Evolutionary conservation across 2,888 invertebrate species (phyloP).

Genomic region (Ormyrus labotus): DNA sequence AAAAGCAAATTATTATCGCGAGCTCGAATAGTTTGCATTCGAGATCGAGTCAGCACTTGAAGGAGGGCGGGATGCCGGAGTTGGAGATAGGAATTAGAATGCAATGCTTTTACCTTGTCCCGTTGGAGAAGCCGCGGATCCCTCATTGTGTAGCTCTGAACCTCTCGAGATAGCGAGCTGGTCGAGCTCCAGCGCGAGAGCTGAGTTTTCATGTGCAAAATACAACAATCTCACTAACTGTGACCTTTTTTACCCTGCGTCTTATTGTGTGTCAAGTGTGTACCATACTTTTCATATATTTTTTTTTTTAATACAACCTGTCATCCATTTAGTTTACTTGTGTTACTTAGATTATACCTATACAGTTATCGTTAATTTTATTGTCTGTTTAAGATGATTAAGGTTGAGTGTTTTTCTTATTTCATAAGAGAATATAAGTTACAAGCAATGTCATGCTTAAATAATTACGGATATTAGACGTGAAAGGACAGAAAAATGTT

Average conservation of each 20-base stretch:
- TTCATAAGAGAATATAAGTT: slow-evolving; percentile 1
- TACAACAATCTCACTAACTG: slow-evolving; percentile 75
- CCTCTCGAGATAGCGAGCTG: slow-evolving; percentile 81
- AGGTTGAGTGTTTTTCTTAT: slow-evolving; percentile 18
- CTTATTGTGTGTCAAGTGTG: neutral
- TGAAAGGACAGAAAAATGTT: slow-evolving; percentile 9
- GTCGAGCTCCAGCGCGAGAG: slow-evolving; percentile 82
- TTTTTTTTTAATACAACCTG: slow-evolving; percentile 1
- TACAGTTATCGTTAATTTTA: neutral
- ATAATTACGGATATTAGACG: neutral
- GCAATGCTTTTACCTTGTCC: slow-evolving; percentile 71
- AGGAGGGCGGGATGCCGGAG: neutral
- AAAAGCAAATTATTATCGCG: slow-evolving; percentile 10
- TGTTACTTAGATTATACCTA: too few relatives aligned
- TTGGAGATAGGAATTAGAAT: slow-evolving; percentile 36
- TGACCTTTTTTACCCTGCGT: slow-evolving; percentile 1
- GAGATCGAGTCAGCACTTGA: too few relatives aligned
- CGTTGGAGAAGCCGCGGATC: slow-evolving; percentile 75
- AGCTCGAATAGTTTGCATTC: too few relatives aligned
- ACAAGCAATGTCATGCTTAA: slow-evolving; percentile 15
- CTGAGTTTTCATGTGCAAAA: slow-evolving; percentile 77
- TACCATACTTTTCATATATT: neutral
- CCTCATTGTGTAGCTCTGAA: slow-evolving; percentile 79
- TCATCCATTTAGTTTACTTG: too few relatives aligned
- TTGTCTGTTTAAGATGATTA: neutral